phyloP scores from a whole-genome alignment of 2,113 vertebrate genomes.

The Phodopus roborovskii region DNA sequence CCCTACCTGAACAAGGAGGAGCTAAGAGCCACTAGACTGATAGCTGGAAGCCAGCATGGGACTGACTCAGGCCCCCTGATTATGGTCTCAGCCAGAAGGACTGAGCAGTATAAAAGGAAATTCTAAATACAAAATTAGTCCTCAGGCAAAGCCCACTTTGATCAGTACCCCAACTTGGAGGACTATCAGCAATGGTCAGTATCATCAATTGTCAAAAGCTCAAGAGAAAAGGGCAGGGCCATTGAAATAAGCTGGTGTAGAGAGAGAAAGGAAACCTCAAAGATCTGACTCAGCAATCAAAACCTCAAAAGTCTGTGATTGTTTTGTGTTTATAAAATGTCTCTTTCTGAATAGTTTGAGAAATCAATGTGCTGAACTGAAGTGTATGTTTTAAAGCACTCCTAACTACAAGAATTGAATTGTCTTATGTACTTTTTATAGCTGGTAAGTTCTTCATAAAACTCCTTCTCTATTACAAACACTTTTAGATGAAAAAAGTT shows the following conservation, averaged over 20 bases:
- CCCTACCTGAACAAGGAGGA: too few species aligned
- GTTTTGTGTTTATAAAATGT: constrained; percentile 16
- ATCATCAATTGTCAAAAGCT: constrained; percentile 59
- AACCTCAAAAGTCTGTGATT: constrained; percentile 43
- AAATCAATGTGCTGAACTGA: neutral
- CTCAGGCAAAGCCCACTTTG: constrained; percentile 61
- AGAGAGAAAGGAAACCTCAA: constrained; percentile 32
- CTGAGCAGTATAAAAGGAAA: too few species aligned
- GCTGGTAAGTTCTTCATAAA: constrained; percentile 22
- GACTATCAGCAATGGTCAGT: constrained; percentile 42
- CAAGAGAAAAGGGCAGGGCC: constrained; percentile 32
- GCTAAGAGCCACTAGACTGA: too few species aligned
- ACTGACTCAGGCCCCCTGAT: too few species aligned
- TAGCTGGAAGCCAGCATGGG: too few species aligned
- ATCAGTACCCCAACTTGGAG: constrained; percentile 45
- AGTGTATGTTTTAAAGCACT: neutral
- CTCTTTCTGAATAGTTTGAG: neutral
- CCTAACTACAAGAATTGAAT: neutral
- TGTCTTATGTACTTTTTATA: neutral
- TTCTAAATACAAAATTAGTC: constrained; percentile 66
- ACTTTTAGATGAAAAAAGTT: neutral
- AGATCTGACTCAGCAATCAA: constrained; percentile 37
- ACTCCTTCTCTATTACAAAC: neutral
- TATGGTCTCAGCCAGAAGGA: too few species aligned
- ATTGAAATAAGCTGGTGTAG: constrained; percentile 62